Conservation (phyloP, 1,140 invertebrate species). For the Condylostylus longicornis region DNA sequence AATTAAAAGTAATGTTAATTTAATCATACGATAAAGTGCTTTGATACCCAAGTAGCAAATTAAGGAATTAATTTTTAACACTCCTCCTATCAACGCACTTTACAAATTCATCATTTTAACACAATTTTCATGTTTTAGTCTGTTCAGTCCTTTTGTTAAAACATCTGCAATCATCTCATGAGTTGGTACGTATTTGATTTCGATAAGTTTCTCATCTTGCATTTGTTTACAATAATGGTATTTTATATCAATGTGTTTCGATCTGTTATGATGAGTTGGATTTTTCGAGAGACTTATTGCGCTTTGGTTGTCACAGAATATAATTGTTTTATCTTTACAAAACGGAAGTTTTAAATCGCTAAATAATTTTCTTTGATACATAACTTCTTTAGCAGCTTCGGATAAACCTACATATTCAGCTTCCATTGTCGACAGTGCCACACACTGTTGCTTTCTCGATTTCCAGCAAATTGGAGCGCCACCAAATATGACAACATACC, state of each 20-base stretch:
- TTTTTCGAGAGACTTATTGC: too few relatives aligned
- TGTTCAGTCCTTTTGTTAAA: conserved; percentile 14
- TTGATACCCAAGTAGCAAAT: too few relatives aligned
- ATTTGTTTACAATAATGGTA: conserved; percentile 13
- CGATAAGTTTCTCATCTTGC: conserved; percentile 3
- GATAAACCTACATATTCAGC: conserved; percentile 11
- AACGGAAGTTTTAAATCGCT: conserved; percentile 3
- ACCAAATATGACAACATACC: conserved; percentile 10
- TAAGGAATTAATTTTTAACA: too few relatives aligned
- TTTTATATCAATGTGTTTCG: conserved; percentile 15
- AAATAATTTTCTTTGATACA: conserved; percentile 8
- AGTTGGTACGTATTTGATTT: conserved; percentile 10
- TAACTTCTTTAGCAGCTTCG: conserved; percentile 8
- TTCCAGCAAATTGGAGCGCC: conserved; percentile 10
- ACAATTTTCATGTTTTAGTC: too few relatives aligned
- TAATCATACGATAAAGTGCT: too few relatives aligned
- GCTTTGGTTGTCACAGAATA: conserved; percentile 1
- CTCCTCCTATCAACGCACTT: too few relatives aligned
- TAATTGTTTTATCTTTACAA: background rate
- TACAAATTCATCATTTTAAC: too few relatives aligned
- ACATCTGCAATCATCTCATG: conserved; percentile 12
- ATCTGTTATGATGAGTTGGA: too few relatives aligned
- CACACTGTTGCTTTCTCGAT: conserved; percentile 10
- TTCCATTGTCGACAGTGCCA: conserved; percentile 15
- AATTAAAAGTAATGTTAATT: too few relatives aligned